Evolutionary conservation across 1,140 invertebrate species (phyloP), one percentile per base, ranked within the genome.

Genomic region (Ceratoteleas bidentatus): DNA sequence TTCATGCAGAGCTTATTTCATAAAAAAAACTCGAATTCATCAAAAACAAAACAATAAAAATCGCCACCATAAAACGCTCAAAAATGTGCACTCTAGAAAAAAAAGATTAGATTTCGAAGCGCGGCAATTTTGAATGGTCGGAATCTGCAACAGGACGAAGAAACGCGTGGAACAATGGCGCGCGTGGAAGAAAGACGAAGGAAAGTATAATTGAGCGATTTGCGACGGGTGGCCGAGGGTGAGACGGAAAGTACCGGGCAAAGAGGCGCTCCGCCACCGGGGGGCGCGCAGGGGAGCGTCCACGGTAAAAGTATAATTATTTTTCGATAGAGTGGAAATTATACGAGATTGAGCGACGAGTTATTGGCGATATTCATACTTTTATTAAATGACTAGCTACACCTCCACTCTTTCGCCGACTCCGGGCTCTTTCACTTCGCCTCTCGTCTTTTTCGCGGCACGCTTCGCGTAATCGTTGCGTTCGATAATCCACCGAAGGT

Each of bases 301-400:
- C 70, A 84, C 85, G 87, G 89, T 91, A 89, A 91, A 77, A 90
- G 89, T 91, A 89, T 90, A 91, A 91, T 91, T 91, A 91, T 91
- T 90, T 90, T 91, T 90, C 90, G 88, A 91, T 91, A 90, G 87
- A 90, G 88, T 91, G 89, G 88, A 91, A 91, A 91, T 91, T 91
- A 91, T 90, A 88, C 85, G 84, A 85, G 88, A 90, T 89, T 86
- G 86, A 88, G 84, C 84, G 87, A 88, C 69, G 88, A 90, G 88
- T 90, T 90, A 91, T 91, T 89, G 90, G 87, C 88, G 90, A 91
- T 91, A 91, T 91, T 90, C 89, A 90, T 91, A 91, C 90, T 91
- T 90, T 91, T 91, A 91, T 91, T 91, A 91, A 91, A 91, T 87
- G 86, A 85, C 84, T 85, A 85, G 84, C 81, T 80, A 79, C 78